Percentiles rank a stretch among this genome's conserved stretches.
These are phyloP conservation scores for Drosophila pseudotalamancana DNA, from an alignment of 2,888 invertebrate genomes.

Conservation along the genomic window DNA sequence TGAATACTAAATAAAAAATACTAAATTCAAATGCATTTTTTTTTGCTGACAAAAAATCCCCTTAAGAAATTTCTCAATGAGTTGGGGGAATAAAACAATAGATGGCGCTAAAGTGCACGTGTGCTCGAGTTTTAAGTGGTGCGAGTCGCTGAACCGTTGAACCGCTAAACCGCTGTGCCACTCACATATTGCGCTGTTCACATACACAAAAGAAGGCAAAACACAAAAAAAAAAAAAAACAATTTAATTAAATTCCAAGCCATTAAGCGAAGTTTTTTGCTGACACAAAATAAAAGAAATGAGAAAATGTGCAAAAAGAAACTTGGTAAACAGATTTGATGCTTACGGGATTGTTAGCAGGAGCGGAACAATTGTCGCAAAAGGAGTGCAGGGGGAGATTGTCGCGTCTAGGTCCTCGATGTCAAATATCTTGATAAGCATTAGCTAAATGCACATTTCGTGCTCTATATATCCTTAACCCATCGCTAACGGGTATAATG, in stretches of 20 bases:
- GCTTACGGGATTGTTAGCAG: conserved; percentile 3
- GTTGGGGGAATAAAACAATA: neutral
- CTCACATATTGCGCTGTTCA: conserved; percentile 24
- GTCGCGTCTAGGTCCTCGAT: neutral
- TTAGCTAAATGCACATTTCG: conserved; percentile 15
- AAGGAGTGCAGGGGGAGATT: too few relatives aligned
- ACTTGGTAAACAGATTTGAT: conserved; percentile 54
- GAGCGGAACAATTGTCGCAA: too few relatives aligned
- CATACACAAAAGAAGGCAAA: neutral
- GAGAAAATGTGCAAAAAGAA: conserved; percentile 4
- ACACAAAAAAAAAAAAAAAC: conserved; percentile 3
- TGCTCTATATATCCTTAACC: too few relatives aligned
- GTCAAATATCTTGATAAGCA: conserved; percentile 6
- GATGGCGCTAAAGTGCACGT: conserved; percentile 32
- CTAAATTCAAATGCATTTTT: too few relatives aligned
- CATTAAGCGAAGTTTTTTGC: conserved; percentile 62
- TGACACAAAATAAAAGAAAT: conserved; percentile 33
- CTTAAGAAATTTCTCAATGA: too few relatives aligned
- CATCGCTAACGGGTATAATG: too few relatives aligned
- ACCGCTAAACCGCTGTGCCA: conserved; percentile 14
- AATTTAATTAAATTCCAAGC: conserved; percentile 71
- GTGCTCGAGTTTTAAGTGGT: neutral
- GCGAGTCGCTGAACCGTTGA: conserved; percentile 7
- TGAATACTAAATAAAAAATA: too few relatives aligned
- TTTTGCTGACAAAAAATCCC: too few relatives aligned